phyloP scores from a whole-genome alignment of 2,888 invertebrate genomes.

The Clitarchus hookeri region DNA sequence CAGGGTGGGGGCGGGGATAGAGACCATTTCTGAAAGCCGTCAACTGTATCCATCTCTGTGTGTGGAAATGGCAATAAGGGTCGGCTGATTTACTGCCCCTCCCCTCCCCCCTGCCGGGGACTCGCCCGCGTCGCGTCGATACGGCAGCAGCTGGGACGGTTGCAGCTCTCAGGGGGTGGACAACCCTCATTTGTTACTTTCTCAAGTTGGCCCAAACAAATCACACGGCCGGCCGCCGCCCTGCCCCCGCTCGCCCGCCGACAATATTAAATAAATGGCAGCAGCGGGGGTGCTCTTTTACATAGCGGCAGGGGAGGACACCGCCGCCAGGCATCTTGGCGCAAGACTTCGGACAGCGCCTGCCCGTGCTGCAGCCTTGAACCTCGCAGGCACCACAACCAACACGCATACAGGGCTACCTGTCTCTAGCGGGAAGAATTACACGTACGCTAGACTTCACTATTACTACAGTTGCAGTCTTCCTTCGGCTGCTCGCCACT shows the following conservation, averaged over 20 bases:
- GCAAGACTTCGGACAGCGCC: too few species aligned
- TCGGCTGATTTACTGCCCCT: neutral
- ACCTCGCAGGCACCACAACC: too few species aligned
- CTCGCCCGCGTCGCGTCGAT: conserved; percentile 40
- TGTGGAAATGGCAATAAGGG: conserved; percentile 48
- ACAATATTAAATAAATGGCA: conserved; percentile 44
- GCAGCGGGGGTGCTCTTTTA: conserved; percentile 40
- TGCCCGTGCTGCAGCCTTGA: too few species aligned
- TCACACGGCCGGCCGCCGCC: conserved; percentile 42
- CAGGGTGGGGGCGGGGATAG: neutral
- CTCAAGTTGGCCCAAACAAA: conserved; percentile 45
- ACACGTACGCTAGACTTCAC: too few species aligned
- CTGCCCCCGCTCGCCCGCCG: conserved; percentile 28
- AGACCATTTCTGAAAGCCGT: conserved; percentile 44
- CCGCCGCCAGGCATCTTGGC: too few species aligned
- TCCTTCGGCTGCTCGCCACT: too few species aligned
- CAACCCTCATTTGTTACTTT: conserved; percentile 45
- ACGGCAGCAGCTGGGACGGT: conserved; percentile 24
- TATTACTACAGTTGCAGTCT: too few species aligned
- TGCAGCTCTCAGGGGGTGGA: conserved; percentile 31
- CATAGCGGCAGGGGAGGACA: conserved; percentile 36
- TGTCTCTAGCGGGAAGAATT: too few species aligned
- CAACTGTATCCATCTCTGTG: conserved; percentile 48
- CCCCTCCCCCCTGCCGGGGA: neutral
- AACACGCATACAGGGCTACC: too few species aligned